Percentiles rank a stretch among this genome's conserved stretches.
Evolutionary conservation across 2,888 invertebrate genomes (phyloP).

Genomic region (Agrotis segetum): DNA sequence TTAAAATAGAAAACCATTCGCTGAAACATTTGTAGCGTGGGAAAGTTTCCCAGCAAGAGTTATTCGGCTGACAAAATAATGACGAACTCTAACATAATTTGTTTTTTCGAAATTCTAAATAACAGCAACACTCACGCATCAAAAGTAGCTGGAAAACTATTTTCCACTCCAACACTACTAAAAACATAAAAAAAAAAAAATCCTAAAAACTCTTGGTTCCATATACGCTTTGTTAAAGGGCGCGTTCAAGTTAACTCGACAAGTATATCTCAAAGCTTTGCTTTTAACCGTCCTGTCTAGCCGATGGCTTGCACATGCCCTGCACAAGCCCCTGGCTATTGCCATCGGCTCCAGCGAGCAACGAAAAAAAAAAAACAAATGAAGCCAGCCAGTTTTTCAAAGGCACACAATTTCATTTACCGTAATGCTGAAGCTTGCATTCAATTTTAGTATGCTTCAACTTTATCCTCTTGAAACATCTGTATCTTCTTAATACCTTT

Average conservation of each 20-base stretch:
- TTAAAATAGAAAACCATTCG: no score
- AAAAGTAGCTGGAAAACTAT: no score
- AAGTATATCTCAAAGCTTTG: constrained; percentile 21
- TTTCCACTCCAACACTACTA: no score
- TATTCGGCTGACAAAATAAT: no score
- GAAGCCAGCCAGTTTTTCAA: background rate
- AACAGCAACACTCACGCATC: no score
- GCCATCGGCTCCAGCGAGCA: background rate
- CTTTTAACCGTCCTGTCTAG: background rate
- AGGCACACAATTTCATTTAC: background rate
- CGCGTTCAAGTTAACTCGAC: constrained; percentile 11
- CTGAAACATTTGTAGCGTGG: no score
- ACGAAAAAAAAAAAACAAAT: background rate
- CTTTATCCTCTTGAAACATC: background rate
- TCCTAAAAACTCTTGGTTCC: background rate
- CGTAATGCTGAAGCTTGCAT: background rate
- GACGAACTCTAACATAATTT: no score
- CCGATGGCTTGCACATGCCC: background rate
- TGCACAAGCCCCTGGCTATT: constrained; percentile 1
- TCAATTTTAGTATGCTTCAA: background rate
- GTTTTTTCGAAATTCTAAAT: no score
- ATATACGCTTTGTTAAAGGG: background rate
- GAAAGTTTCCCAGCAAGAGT: no score
- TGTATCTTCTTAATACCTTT: background rate
- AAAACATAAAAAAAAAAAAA: no score